Evolutionary conservation across 1,140 invertebrate genomes (phyloP).

Genomic region (Drosophila biarmipes): DNA sequence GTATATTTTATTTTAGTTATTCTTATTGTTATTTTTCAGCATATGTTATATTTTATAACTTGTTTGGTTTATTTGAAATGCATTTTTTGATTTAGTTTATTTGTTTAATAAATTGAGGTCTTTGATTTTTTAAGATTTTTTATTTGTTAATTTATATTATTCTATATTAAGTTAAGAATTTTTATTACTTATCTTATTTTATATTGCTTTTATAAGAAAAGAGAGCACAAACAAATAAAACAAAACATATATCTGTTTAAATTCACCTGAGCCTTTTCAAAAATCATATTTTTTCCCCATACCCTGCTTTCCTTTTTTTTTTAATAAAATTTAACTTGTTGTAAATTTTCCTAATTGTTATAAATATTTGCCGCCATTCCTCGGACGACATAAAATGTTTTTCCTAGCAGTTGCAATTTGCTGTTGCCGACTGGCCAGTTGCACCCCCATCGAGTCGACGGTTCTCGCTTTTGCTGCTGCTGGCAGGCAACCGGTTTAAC

Average conservation of each 20-base stretch:
- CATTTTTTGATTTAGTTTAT: neutral
- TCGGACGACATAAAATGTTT: constrained; percentile 22
- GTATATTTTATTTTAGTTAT: neutral
- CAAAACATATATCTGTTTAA: no score
- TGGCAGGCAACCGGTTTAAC: constrained; percentile 63
- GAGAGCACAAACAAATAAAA: no score
- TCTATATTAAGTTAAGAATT: no score
- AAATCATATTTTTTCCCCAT: no score
- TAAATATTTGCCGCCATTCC: constrained; percentile 28
- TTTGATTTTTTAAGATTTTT: neutral
- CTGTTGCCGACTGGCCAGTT: constrained; percentile 29
- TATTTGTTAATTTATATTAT: neutral
- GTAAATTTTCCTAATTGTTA: neutral
- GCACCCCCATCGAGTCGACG: constrained; percentile 43
- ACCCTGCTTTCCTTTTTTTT: neutral
- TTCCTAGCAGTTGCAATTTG: constrained; percentile 40
- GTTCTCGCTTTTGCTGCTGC: constrained; percentile 32
- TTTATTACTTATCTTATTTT: no score
- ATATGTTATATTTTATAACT: no score
- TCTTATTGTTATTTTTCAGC: no score
- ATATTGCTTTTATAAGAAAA: no score
- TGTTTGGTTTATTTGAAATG: neutral
- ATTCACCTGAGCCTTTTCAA: no score
- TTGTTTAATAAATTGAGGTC: no score
- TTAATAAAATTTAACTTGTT: neutral